phyloP scores from a whole-genome alignment of 1,140 invertebrate genomes.

The Halictus rubicundus region DNA sequence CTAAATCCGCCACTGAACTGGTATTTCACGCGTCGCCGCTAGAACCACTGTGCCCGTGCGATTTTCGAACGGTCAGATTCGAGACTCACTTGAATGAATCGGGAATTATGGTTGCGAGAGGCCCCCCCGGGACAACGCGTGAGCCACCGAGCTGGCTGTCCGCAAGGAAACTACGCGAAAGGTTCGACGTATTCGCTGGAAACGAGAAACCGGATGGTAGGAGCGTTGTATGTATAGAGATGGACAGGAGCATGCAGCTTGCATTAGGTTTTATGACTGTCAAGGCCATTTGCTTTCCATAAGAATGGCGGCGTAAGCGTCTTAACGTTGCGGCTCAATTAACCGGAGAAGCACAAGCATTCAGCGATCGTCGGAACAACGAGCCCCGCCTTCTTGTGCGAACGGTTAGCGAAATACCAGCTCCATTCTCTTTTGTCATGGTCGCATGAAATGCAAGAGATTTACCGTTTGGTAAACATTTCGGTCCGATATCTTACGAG shows the following conservation, averaged over 20 bases:
- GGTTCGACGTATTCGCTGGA: slow-evolving; percentile 17
- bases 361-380: background rate
- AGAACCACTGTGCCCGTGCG: too few relatives aligned
- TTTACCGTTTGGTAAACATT: too few relatives aligned
- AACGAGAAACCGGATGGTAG: slow-evolving; percentile 22
- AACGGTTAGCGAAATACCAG: too few relatives aligned
- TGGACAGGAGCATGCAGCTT: slow-evolving; percentile 12
- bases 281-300: slow-evolving; percentile 54
- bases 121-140: background rate
- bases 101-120: background rate
- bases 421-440: too few relatives aligned
- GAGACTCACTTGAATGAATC: background rate
- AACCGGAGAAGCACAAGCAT: slow-evolving; percentile 29
- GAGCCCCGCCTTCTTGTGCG: slow-evolving; percentile 10
- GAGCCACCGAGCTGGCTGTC: background rate
- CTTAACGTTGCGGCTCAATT: slow-evolving; percentile 36
- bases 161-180: slow-evolving; percentile 29
- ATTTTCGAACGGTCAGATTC: too few relatives aligned
- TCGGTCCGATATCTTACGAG: background rate
- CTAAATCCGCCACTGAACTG: too few relatives aligned
- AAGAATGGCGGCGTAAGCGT: slow-evolving; percentile 37
- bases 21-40: too few relatives aligned
- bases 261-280: slow-evolving; percentile 44
- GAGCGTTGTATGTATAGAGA: background rate
- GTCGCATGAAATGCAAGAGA: too few relatives aligned